Percentiles rank a stretch among this genome's conserved stretches.
Conservation (phyloP, 2,888 invertebrate genomes). For the Eretmocerus hayati region DNA sequence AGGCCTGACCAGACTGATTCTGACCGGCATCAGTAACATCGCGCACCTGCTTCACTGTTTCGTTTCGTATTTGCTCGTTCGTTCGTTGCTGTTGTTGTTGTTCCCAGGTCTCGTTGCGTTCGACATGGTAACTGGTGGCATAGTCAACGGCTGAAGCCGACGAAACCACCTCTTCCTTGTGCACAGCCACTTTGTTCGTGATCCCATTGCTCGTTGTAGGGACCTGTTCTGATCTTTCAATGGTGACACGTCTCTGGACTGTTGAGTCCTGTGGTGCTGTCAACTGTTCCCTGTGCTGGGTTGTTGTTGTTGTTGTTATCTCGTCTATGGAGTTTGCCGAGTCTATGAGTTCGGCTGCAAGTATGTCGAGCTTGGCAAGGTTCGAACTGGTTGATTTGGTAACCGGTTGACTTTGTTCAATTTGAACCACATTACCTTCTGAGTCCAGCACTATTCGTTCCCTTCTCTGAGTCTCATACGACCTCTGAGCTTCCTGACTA, state of each 20-base stretch:
- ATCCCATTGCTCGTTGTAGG: background rate
- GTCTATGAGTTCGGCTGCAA: constrained; percentile 17
- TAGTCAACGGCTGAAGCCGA: constrained; percentile 14
- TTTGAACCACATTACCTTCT: constrained; percentile 6
- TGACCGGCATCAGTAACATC: background rate
- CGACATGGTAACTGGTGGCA: constrained; percentile 1
- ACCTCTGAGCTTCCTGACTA: constrained; percentile 12
- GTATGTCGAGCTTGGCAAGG: constrained; percentile 14
- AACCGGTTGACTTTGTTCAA: background rate
- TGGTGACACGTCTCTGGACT: constrained; percentile 10
- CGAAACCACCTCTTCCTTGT: constrained; percentile 12
- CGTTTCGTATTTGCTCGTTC: constrained; percentile 23
- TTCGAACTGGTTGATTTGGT: constrained; percentile 1
- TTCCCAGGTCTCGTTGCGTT: background rate
- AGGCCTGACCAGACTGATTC: background rate
- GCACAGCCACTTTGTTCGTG: constrained; percentile 1
- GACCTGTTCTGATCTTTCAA: constrained; percentile 7
- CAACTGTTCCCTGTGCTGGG: too few relatives aligned
- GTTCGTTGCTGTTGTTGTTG: constrained; percentile 11
- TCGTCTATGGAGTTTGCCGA: constrained; percentile 12
- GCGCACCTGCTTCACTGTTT: background rate
- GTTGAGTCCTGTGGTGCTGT: background rate
- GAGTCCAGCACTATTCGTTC: constrained; percentile 10
- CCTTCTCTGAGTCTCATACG: constrained; percentile 8
- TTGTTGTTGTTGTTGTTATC: background rate